These are phyloP conservation scores for Dynastes tityus DNA, from an alignment of 2,888 invertebrate genomes.

Conservation along the genomic window DNA sequence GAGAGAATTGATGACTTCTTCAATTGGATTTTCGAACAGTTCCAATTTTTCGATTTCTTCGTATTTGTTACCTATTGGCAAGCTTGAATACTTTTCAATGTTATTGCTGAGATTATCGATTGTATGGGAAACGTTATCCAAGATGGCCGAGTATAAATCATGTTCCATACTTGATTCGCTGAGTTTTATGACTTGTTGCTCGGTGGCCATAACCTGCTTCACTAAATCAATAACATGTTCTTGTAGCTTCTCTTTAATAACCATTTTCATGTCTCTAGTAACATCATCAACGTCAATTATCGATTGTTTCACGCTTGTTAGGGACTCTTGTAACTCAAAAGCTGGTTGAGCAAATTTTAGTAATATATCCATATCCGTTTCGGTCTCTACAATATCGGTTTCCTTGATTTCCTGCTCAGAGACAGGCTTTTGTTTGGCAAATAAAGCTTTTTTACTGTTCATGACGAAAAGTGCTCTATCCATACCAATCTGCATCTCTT, in stretches of 20 bases:
- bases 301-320: constrained; percentile 62
- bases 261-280: constrained; percentile 59
- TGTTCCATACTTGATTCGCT: constrained; percentile 65
- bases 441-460: constrained; percentile 56
- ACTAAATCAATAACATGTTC: constrained; percentile 63
- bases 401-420: constrained; percentile 52
- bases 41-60: constrained; percentile 59
- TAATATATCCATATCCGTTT: constrained; percentile 62
- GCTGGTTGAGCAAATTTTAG: constrained; percentile 68
- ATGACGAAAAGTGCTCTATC: constrained; percentile 65
- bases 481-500: constrained; percentile 75
- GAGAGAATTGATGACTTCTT: constrained; percentile 65
- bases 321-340: constrained; percentile 69
- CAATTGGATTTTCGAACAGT: constrained; percentile 63
- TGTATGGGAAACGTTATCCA: constrained; percentile 78
- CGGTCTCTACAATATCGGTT: constrained; percentile 60
- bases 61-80: constrained; percentile 58
- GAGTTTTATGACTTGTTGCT: constrained; percentile 64
- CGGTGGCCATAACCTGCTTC: constrained; percentile 64
- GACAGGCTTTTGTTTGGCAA: constrained; percentile 50
- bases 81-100: constrained; percentile 68
- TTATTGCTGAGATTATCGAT: constrained; percentile 77
- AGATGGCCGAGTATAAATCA: constrained; percentile 73
- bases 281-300: constrained; percentile 58
- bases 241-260: constrained; percentile 63